These are phyloP conservation scores for Eubasilissa regina DNA, from an alignment of 1,140 invertebrate species.

Conservation along the genomic window DNA sequence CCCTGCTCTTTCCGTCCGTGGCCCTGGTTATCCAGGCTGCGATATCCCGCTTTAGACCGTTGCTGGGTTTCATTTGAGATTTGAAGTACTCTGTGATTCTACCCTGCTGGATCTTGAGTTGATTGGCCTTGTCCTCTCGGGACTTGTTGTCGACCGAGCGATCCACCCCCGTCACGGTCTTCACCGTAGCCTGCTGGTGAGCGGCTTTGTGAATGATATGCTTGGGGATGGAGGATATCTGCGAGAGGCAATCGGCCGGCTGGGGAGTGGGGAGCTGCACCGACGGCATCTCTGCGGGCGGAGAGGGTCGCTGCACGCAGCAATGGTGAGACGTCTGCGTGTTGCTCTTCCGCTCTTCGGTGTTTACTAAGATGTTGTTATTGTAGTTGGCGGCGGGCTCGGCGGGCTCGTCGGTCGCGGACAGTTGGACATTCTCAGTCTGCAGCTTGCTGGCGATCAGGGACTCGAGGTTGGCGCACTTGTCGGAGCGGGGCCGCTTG, in stretches of 20 bases:
- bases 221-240: slow-evolving; percentile 57
- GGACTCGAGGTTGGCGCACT: slow-evolving; percentile 47
- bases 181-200: background rate
- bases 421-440: background rate
- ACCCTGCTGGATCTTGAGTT: slow-evolving; percentile 66
- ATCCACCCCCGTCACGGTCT: background rate
- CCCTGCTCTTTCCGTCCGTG: slow-evolving; percentile 63
- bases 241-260: slow-evolving; percentile 64
- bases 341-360: slow-evolving; percentile 11
- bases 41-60: slow-evolving; percentile 68
- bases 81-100: slow-evolving; percentile 89
- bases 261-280: slow-evolving; percentile 20
- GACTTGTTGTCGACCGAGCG: too few species aligned
- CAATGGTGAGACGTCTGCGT: too few species aligned
- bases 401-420: background rate
- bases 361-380: background rate
- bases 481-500: slow-evolving; percentile 34
- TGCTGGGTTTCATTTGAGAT: slow-evolving; percentile 82
- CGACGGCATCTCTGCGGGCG: too few species aligned
- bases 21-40: slow-evolving; percentile 62
- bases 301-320: too few species aligned
- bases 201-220: slow-evolving; percentile 54
- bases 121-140: slow-evolving; percentile 16
- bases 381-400: slow-evolving; percentile 34
- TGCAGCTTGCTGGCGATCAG: slow-evolving; percentile 39